Conservation (phyloP, 1,140 invertebrate species). For the Neodiprion fabricii region DNA sequence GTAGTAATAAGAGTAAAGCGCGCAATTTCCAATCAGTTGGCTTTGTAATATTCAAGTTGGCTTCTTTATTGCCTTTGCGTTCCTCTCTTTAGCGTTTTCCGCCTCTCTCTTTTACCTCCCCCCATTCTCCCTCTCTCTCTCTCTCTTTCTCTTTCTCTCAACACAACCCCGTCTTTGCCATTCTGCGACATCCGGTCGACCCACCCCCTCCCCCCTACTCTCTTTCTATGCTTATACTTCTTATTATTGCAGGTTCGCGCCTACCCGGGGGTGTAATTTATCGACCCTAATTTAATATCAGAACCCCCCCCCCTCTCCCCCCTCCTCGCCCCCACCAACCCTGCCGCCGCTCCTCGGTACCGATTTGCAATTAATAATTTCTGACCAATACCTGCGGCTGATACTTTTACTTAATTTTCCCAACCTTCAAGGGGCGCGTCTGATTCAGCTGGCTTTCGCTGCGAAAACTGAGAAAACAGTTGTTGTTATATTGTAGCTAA, state of each 20-base stretch:
- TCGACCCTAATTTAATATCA: slow-evolving; percentile 56
- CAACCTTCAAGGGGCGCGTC: neutral
- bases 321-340: slow-evolving; percentile 6
- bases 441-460: neutral
- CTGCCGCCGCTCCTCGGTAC: slow-evolving; percentile 15
- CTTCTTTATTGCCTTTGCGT: slow-evolving; percentile 44
- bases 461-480: neutral
- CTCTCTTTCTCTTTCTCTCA: slow-evolving; percentile 27
- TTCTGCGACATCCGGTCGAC: neutral
- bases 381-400: slow-evolving; percentile 28
- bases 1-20: slow-evolving; percentile 2
- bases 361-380: slow-evolving; percentile 38
- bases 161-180: slow-evolving; percentile 23
- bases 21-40: slow-evolving; percentile 47
- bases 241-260: neutral
- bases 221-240: neutral
- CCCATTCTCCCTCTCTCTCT: slow-evolving; percentile 22
- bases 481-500: slow-evolving; percentile 8
- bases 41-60: slow-evolving; percentile 56
- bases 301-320: slow-evolving; percentile 18
- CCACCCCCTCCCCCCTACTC: neutral
- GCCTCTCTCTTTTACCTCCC: slow-evolving; percentile 32
- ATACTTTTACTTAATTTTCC: neutral
- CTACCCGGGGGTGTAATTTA: slow-evolving; percentile 48
- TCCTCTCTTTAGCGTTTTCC: slow-evolving; percentile 33